Conservation (phyloP, 2,797 vertebrate species). For the Mormyrus proboscirostris region DNA sequence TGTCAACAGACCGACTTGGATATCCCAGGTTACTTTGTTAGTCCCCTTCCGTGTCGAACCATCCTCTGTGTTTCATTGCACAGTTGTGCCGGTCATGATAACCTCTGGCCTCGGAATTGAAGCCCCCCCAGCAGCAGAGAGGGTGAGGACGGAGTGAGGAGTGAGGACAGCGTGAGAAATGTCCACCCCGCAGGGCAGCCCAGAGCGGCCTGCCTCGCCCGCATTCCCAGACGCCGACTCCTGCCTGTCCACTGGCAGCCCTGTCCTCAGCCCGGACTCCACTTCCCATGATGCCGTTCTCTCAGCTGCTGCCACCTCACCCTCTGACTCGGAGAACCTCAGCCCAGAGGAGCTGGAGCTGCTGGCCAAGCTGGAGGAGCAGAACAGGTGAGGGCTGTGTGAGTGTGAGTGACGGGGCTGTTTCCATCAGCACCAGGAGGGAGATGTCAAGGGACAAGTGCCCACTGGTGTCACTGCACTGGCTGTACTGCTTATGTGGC, state of each 20-base stretch:
- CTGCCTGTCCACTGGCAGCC: conserved; percentile 67
- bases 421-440: background rate
- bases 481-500: background rate
- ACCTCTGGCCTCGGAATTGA: background rate
- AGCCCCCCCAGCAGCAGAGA: background rate
- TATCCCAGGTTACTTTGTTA: background rate
- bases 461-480: background rate
- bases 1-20: background rate
- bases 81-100: background rate
- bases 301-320: conserved; percentile 74
- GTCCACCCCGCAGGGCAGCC: conserved; percentile 61
- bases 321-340: conserved; percentile 83
- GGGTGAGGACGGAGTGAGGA: background rate
- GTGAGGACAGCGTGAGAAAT: conserved; percentile 36
- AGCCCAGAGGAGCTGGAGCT: conserved; percentile 91
- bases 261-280: conserved; percentile 83
- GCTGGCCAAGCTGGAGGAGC: conserved; percentile 89
- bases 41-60: background rate
- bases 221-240: conserved; percentile 56
- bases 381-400: conserved; percentile 72
- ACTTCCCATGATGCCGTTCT: conserved; percentile 74
- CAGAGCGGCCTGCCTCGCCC: conserved; percentile 51
- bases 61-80: background rate
- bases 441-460: background rate
- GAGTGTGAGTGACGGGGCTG: background rate